These are phyloP conservation scores for Lysandra bellargus DNA, from an alignment of 2,888 invertebrate species.

Conservation along the genomic window DNA sequence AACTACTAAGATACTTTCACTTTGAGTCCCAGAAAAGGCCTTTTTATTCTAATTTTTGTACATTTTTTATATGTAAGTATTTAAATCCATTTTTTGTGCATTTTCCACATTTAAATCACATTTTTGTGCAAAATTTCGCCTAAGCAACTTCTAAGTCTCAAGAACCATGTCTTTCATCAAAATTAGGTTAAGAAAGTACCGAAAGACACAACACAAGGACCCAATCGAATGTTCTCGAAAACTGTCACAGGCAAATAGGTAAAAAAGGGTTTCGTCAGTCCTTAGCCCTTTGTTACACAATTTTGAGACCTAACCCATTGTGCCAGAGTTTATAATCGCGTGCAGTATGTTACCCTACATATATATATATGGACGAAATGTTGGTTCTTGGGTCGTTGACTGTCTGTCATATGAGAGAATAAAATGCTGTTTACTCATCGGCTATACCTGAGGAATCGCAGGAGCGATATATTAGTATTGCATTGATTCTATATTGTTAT, in stretches of 20 bases:
- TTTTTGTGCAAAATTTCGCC: not conserved
- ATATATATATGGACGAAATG: conserved; percentile 18
- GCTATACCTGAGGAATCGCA: not conserved
- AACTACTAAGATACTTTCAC: no score
- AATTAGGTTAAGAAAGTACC: not conserved
- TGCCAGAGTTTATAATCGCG: not conserved
- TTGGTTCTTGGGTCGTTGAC: conserved; percentile 6
- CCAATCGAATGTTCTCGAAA: conserved; percentile 15
- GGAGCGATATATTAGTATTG: not conserved
- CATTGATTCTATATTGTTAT: no score
- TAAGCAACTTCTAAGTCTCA: not conserved
- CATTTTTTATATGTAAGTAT: no score
- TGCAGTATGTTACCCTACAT: not conserved
- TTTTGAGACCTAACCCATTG: not conserved
- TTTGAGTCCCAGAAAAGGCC: not conserved
- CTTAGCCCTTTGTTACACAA: not conserved
- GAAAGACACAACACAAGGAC: conserved; percentile 5
- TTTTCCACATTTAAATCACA: no score
- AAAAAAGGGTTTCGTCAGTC: conserved; percentile 16
- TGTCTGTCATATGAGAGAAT: conserved; percentile 15
- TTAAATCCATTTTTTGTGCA: no score
- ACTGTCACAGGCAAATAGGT: conserved; percentile 17
- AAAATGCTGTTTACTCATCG: conserved; percentile 18
- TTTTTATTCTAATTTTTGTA: not conserved
- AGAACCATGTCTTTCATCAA: not conserved